Conservation (phyloP, 2,888 invertebrate species). For the Brachyopa scutellaris region DNA sequence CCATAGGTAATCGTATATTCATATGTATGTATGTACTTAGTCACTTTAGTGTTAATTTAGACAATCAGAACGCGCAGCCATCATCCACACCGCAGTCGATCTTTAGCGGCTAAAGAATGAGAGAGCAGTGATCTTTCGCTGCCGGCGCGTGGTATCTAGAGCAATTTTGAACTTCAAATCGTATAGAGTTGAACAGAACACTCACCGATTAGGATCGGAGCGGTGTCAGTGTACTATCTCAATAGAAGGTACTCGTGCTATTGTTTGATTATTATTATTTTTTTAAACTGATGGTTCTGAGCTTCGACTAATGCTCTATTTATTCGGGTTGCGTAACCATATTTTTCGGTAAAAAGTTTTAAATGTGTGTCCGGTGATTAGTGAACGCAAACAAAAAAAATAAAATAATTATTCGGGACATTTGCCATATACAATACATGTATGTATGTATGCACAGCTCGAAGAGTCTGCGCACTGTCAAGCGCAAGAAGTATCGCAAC, state of each 20-base stretch:
- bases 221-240: not conserved
- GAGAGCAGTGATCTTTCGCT: conserved; percentile 11
- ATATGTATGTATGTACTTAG: too few species aligned
- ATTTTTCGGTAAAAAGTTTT: not conserved
- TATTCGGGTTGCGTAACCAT: conserved; percentile 33
- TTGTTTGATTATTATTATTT: too few species aligned
- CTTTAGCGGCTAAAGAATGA: conserved; percentile 23
- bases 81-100: conserved; percentile 30
- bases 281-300: not conserved
- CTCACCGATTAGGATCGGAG: not conserved
- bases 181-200: not conserved
- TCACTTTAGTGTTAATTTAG: conserved; percentile 35
- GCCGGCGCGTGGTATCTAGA: conserved; percentile 24
- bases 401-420: conserved; percentile 12
- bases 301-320: not conserved
- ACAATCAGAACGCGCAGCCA: conserved; percentile 48
- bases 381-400: conserved; percentile 14
- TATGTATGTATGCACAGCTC: not conserved
- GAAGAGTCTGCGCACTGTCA: conserved; percentile 7
- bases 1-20: too few species aligned
- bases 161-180: not conserved
- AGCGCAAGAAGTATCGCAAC: not conserved
- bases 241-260: not conserved
- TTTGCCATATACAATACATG: not conserved
- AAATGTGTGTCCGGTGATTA: not conserved